Percentiles rank a stretch among this genome's conserved stretches.
These are phyloP conservation scores for Tricholaema leucomelas DNA, from an alignment of 2,113 vertebrate genomes.

Conservation along the genomic window DNA sequence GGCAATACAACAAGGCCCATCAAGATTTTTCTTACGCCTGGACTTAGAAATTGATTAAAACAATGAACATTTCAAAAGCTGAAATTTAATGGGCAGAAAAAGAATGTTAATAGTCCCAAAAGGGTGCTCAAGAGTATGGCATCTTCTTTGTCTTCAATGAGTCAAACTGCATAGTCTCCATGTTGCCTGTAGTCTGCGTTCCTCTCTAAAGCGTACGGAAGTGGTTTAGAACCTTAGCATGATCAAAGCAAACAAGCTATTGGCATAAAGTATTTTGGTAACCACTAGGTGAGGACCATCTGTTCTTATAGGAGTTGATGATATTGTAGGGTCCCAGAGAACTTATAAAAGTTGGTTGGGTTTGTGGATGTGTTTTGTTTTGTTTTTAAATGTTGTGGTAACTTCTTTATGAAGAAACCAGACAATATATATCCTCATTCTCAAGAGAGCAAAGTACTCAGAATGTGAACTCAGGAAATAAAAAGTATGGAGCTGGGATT, in stretches of 20 bases:
- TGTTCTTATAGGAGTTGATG: neutral
- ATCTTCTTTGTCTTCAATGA: neutral
- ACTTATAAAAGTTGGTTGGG: neutral
- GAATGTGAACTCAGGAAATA: neutral
- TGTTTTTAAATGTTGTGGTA: neutral
- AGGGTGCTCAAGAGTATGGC: neutral
- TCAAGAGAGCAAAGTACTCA: neutral
- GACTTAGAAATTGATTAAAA: neutral
- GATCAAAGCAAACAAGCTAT: neutral
- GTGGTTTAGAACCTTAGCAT: neutral
- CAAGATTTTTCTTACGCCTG: neutral
- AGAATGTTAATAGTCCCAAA: neutral
- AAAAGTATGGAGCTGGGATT: no score
- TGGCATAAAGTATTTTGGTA: neutral
- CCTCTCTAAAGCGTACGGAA: neutral
- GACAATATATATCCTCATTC: neutral
- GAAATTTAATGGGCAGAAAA: neutral
- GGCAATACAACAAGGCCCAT: neutral
- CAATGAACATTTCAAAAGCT: constrained; percentile 39
- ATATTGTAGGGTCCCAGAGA: neutral
- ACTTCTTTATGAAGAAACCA: neutral
- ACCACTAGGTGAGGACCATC: neutral
- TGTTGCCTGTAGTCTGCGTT: neutral
- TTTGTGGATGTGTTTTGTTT: neutral
- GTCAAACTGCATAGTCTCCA: neutral